Conservation (phyloP, 2,888 invertebrate species). For the Pseudeuparius sepicola region DNA sequence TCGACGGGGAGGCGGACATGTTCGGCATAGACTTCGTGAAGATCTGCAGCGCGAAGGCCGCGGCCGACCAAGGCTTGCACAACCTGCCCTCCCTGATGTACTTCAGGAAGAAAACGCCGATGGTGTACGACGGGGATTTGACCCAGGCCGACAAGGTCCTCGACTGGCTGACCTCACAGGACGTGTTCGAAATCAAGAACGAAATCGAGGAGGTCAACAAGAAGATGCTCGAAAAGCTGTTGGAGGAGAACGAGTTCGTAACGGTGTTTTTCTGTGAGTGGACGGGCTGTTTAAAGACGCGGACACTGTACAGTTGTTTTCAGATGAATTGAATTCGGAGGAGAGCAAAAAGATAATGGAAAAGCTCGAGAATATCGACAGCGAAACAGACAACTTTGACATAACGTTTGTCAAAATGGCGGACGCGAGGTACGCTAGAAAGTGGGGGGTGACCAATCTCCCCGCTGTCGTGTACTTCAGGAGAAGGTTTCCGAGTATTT, state of each 20-base stretch:
- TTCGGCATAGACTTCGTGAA: slow-evolving; percentile 94
- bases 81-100: slow-evolving; percentile 80
- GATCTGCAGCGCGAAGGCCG: slow-evolving; percentile 72
- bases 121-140: slow-evolving; percentile 83
- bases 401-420: slow-evolving; percentile 93
- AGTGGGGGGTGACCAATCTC: slow-evolving; percentile 87
- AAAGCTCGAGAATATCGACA: slow-evolving; percentile 86
- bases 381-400: slow-evolving; percentile 87
- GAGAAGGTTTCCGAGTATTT: slow-evolving; percentile 86
- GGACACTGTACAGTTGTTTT: slow-evolving; percentile 26
- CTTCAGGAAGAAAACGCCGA: slow-evolving; percentile 69
- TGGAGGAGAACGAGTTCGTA: slow-evolving; percentile 91
- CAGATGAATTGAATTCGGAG: slow-evolving; percentile 70
- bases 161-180: slow-evolving; percentile 86
- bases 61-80: slow-evolving; percentile 71
- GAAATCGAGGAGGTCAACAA: slow-evolving; percentile 96
- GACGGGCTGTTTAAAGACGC: background rate
- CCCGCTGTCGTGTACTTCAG: slow-evolving; percentile 89
- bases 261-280: slow-evolving; percentile 91
- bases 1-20: slow-evolving; percentile 89
- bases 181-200: slow-evolving; percentile 90
- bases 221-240: slow-evolving; percentile 89
- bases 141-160: slow-evolving; percentile 77
- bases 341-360: slow-evolving; percentile 77
- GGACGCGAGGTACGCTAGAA: slow-evolving; percentile 81